Conservation (phyloP, 2,797 vertebrate species). For the Paedocypris micromegethes region DNA sequence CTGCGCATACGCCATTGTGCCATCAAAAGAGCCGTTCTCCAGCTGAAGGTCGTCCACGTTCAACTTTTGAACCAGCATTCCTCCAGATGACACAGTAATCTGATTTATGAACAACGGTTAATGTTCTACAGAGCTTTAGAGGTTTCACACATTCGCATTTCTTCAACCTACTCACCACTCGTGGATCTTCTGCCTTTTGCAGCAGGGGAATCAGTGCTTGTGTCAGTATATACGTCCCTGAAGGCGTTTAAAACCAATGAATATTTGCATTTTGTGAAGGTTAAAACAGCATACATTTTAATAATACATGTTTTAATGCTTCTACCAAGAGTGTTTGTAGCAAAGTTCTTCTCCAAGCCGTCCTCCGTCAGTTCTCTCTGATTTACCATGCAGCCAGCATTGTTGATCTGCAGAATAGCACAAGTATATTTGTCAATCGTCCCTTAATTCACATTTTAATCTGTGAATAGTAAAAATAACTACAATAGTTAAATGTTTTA, state of each 20-base stretch:
- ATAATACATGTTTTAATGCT: neutral
- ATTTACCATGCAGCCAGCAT: slow-evolving; percentile 82
- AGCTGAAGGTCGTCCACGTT: slow-evolving; percentile 74
- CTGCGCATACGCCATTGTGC: slow-evolving; percentile 78
- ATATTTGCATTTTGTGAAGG: neutral
- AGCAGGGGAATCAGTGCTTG: slow-evolving; percentile 72
- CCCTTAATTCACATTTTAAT: neutral
- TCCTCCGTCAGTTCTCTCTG: slow-evolving; percentile 77
- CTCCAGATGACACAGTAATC: slow-evolving; percentile 81
- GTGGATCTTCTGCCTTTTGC: slow-evolving; percentile 69
- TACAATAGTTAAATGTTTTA: neutral
- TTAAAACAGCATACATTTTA: neutral
- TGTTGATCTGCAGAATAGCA: slow-evolving; percentile 70
- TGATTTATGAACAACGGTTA: slow-evolving; percentile 36
- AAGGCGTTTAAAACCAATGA: neutral
- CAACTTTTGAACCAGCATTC: slow-evolving; percentile 82
- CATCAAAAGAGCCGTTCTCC: slow-evolving; percentile 70
- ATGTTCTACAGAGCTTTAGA: too few relatives aligned
- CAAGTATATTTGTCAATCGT: too few relatives aligned
- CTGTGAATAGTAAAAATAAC: neutral
- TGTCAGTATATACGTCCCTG: slow-evolving; percentile 80
- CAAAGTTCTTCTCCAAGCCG: slow-evolving; percentile 82
- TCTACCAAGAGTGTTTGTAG: slow-evolving; percentile 79
- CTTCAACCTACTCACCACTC: slow-evolving; percentile 73
- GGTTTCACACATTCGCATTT: neutral